phyloP scores from a whole-genome alignment of 2,113 vertebrate genomes.

The Nothobranchius kuhntae region DNA sequence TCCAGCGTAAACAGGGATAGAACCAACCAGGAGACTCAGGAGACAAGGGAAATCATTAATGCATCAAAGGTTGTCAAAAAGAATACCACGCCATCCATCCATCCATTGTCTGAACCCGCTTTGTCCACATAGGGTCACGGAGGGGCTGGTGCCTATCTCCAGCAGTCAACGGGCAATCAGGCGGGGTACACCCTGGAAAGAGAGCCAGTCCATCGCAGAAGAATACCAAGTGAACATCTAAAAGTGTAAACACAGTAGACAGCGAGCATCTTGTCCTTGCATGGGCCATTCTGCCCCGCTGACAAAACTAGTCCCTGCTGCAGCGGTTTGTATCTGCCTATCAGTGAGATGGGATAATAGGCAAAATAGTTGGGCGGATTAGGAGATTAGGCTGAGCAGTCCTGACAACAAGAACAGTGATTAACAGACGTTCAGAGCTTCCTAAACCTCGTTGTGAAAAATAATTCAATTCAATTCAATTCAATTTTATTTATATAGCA shows the following conservation, averaged over 20 bases:
- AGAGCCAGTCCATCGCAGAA: constrained; percentile 3
- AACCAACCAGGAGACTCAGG: constrained; percentile 41
- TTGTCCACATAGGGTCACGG: too few species aligned
- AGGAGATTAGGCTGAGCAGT: constrained; percentile 47
- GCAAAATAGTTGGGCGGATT: constrained; percentile 55
- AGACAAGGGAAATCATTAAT: constrained; percentile 63
- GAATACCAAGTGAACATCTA: constrained; percentile 47
- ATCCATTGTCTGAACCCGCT: too few species aligned
- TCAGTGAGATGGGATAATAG: constrained; percentile 61
- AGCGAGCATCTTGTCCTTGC: constrained; percentile 48
- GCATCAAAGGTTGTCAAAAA: constrained; percentile 69
- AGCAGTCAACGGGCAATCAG: too few species aligned
- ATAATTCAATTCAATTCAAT: not conserved
- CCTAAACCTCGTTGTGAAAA: constrained; percentile 22
- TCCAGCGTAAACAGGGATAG: constrained; percentile 58
- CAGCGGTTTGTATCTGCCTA: constrained; percentile 60
- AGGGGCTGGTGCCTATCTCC: too few species aligned
- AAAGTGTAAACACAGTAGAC: constrained; percentile 64
- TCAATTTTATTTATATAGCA: too few species aligned
- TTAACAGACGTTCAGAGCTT: constrained; percentile 26
- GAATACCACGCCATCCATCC: constrained; percentile 25
- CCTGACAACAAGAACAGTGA: constrained; percentile 41
- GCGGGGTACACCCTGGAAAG: too few species aligned
- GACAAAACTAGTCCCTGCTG: constrained; percentile 56
- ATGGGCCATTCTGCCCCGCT: constrained; percentile 45